Percentiles rank a stretch among this genome's conserved stretches.
Evolutionary conservation across 2,113 vertebrate genomes (phyloP).

Genomic region (Notothenia coriiceps): DNA sequence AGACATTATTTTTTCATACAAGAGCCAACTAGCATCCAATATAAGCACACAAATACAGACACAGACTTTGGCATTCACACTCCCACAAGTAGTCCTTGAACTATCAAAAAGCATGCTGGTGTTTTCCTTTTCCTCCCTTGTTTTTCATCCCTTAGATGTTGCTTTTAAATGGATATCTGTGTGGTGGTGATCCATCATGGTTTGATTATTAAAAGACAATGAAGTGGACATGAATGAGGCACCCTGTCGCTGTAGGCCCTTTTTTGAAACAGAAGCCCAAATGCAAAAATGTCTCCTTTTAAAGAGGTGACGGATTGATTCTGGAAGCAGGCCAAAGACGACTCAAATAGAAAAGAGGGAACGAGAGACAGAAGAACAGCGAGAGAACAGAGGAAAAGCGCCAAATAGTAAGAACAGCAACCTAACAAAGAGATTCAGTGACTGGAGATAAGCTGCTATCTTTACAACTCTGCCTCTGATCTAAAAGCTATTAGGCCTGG

Average conservation of each 20-base stretch:
- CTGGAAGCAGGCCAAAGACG: constrained; percentile 68
- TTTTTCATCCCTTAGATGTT: constrained; percentile 47
- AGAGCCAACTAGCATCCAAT: constrained; percentile 48
- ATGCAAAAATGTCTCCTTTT: constrained; percentile 61
- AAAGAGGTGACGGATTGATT: constrained; percentile 77
- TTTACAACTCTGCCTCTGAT: constrained; percentile 61
- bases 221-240: constrained; percentile 78
- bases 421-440: constrained; percentile 63
- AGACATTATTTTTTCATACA: constrained; percentile 41
- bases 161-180: constrained; percentile 63
- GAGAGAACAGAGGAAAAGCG: constrained; percentile 49
- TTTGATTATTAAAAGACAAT: constrained; percentile 79
- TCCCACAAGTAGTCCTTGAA: constrained; percentile 23
- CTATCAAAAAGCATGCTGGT: constrained; percentile 46
- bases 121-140: constrained; percentile 31
- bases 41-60: constrained; percentile 33
- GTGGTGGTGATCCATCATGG: constrained; percentile 78
- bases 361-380: constrained; percentile 40
- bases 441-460: constrained; percentile 71
- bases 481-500: constrained; percentile 60
- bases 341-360: constrained; percentile 54
- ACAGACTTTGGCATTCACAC: constrained; percentile 14
- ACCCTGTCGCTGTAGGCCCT: constrained; percentile 69
- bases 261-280: constrained; percentile 64
- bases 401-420: constrained; percentile 57